phyloP scores from a whole-genome alignment of 2,797 vertebrate genomes.

The Melanotaenia pygmaea region DNA sequence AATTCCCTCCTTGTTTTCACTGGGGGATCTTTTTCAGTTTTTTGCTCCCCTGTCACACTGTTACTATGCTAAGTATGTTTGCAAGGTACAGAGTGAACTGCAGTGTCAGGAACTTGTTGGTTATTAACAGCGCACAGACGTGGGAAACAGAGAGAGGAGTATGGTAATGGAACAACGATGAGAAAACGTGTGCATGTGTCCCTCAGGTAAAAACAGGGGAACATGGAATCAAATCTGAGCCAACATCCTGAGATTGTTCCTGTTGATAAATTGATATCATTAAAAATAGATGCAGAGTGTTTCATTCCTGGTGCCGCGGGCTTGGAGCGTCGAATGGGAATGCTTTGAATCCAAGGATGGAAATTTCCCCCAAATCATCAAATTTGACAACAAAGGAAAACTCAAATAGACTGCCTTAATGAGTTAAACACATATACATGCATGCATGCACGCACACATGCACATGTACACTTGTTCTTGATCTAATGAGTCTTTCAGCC shows the following conservation, averaged over 20 bases:
- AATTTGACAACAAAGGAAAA: slow-evolving; percentile 88
- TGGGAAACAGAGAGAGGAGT: slow-evolving; percentile 33
- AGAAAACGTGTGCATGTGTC: slow-evolving; percentile 68
- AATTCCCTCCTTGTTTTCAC: not conserved
- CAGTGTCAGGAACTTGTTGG: slow-evolving; percentile 69
- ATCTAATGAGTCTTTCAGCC: slow-evolving; percentile 76
- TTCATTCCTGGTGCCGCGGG: slow-evolving; percentile 80
- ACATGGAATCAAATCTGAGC: slow-evolving; percentile 84
- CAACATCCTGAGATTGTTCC: slow-evolving; percentile 85
- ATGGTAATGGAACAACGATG: slow-evolving; percentile 58
- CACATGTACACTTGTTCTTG: slow-evolving; percentile 51
- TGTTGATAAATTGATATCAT: slow-evolving; percentile 88
- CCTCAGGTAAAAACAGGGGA: slow-evolving; percentile 84
- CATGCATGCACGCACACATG: slow-evolving; percentile 35
- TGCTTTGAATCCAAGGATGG: slow-evolving; percentile 83
- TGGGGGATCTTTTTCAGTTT: not conserved
- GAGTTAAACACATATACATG: slow-evolving; percentile 73
- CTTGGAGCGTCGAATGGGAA: slow-evolving; percentile 72
- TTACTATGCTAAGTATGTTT: slow-evolving; percentile 5
- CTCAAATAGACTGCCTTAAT: slow-evolving; percentile 82
- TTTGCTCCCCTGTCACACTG: not conserved
- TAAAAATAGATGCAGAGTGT: slow-evolving; percentile 85
- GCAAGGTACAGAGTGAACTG: slow-evolving; percentile 37
- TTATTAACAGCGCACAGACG: slow-evolving; percentile 51
- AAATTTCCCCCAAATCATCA: slow-evolving; percentile 88